phyloP scores from a whole-genome alignment of 2,888 invertebrate species.

The Ctenicera cuprea region DNA sequence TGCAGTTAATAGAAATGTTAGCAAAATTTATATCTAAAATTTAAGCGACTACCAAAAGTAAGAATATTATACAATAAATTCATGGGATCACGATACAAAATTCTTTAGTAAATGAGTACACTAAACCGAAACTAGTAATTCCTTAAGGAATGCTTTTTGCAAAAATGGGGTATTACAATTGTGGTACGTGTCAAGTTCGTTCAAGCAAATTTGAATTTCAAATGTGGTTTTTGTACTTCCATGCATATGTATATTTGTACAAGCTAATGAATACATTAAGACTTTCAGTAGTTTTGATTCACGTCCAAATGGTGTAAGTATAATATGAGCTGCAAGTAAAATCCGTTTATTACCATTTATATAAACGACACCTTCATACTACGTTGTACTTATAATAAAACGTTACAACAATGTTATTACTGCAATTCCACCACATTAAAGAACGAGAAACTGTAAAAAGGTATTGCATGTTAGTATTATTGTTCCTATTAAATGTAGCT shows the following conservation, averaged over 20 bases:
- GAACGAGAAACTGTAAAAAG: background rate
- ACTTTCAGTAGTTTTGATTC: background rate
- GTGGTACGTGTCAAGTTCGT: background rate
- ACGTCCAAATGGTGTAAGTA: background rate
- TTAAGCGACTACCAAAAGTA: no score
- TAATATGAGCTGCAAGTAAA: slow-evolving; percentile 1
- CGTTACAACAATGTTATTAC: background rate
- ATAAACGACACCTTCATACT: background rate
- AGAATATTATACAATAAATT: no score
- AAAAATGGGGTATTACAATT: background rate
- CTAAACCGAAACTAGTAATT: no score
- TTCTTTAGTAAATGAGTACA: no score
- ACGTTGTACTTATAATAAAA: background rate
- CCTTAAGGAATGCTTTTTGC: no score
- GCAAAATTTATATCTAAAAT: no score
- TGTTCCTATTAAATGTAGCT: no score
- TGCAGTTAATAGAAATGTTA: no score
- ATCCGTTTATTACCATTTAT: background rate
- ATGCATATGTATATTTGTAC: slow-evolving; percentile 1
- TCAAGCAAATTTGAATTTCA: slow-evolving; percentile 15
- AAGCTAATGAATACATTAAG: slow-evolving; percentile 17
- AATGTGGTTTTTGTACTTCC: background rate
- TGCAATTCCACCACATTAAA: background rate
- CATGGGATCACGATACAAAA: no score
- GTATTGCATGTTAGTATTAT: background rate